A percentile compares a stretch with the other conserved stretches of the same genome.
Evolutionary conservation across 1,140 invertebrate species (phyloP).

Genomic region (Drosophila leontia): DNA sequence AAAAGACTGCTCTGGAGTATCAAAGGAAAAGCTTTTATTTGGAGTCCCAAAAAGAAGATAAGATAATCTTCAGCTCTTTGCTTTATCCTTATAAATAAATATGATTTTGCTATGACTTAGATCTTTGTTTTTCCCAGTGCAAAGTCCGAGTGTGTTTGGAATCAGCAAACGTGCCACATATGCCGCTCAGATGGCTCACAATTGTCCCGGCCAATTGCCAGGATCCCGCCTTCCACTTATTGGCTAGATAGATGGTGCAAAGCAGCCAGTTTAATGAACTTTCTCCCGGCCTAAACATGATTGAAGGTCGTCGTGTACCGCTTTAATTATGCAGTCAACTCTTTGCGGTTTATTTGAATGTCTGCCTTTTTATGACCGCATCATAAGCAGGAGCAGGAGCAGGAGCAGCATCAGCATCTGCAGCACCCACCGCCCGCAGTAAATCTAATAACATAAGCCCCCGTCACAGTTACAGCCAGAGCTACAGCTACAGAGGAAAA

Average conservation of each 20-base stretch:
- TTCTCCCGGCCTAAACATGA: conserved; percentile 40
- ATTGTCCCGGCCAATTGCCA: conserved; percentile 70
- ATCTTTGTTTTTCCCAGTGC: neutral
- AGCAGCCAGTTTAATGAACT: conserved; percentile 60
- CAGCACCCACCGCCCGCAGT: conserved; percentile 40
- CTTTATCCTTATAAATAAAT: neutral
- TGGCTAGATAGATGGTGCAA: conserved; percentile 4
- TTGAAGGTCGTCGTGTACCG: conserved; percentile 41
- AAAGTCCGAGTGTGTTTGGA: conserved; percentile 44
- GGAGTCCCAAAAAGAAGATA: neutral
- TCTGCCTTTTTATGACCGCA: conserved; percentile 65
- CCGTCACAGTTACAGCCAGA: conserved; percentile 17
- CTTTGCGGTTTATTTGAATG: conserved; percentile 76
- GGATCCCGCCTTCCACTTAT: conserved; percentile 31
- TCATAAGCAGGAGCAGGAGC: conserved; percentile 21
- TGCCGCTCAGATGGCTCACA: conserved; percentile 60
- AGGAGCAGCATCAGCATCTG: conserved; percentile 34
- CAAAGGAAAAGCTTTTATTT: no score
- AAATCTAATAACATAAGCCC: conserved; percentile 80
- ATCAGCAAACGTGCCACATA: conserved; percentile 60
- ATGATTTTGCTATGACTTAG: neutral
- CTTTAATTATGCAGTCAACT: conserved; percentile 79
- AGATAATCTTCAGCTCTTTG: neutral
- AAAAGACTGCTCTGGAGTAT: neutral
- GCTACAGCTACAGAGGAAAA: conserved; percentile 19